Conservation (phyloP, 37 sponge, comb jelly and placozoan genomes). For the Aplysina aerophoba region DNA sequence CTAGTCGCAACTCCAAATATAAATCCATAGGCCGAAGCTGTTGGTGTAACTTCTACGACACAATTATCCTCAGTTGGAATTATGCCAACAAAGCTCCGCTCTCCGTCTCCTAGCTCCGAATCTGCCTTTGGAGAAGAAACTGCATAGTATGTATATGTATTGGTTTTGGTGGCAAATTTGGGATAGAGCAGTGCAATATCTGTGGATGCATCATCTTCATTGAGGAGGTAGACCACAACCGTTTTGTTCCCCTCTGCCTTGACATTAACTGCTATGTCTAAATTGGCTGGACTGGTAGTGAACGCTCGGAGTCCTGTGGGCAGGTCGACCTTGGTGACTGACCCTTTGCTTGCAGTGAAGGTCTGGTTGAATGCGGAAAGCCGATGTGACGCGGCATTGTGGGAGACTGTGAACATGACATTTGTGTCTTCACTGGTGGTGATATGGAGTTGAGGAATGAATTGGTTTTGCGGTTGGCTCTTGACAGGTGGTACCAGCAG, state of each 20-base stretch:
- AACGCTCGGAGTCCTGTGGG: background rate
- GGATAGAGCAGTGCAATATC: constrained; percentile 61
- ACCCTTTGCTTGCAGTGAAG: background rate
- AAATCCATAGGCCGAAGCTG: no score
- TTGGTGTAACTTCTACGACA: no score
- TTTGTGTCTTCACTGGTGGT: constrained; percentile 12
- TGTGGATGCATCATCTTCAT: constrained; percentile 36
- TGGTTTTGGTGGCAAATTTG: constrained; percentile 4
- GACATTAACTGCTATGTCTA: no score
- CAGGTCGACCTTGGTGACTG: background rate
- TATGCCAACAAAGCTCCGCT: constrained; percentile 9
- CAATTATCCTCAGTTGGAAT: constrained; percentile 35
- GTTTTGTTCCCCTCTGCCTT: no score
- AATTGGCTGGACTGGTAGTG: no score
- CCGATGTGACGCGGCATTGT: no score
- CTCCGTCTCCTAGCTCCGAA: background rate
- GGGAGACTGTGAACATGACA: background rate
- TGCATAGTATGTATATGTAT: constrained; percentile 22
- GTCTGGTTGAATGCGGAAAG: no score
- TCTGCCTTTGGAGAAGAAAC: background rate
- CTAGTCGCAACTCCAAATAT: no score
- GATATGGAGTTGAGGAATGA: background rate
- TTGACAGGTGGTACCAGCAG: constrained; percentile 1
- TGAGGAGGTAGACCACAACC: constrained; percentile 42
- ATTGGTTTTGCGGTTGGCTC: background rate